Evolutionary conservation across 2,113 vertebrate species (phyloP), one percentile per base, ranked within the genome.

Genomic region (Piliocolobus tephrosceles): DNA sequence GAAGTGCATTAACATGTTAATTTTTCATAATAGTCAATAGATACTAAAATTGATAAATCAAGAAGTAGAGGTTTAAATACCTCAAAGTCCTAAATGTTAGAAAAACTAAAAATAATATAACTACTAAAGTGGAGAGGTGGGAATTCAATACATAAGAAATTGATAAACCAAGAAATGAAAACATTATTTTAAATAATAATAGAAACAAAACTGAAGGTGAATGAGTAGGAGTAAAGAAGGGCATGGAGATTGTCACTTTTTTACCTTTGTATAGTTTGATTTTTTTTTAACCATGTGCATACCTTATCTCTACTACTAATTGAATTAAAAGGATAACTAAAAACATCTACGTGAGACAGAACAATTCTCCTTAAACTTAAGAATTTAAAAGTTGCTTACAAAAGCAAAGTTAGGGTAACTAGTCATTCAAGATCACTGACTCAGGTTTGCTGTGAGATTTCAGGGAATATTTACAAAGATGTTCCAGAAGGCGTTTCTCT

Each of bases 31-130:
- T 18, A 73, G 8, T 57, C 47, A 91, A 64, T 68, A 61, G 1
- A 50, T 25, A 45, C 14, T 89, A n/a, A 93, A 93, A 57, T 5
- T 40, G 45, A 92, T 66, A 84, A 94, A 64, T 79, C 25, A 79
- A 73, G 38, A 58, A 61, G 17, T 80, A 92, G 43, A 93, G 32
- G 25, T 79, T 89, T 89, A 91, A 93, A 73, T 95, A 68, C 17
- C 68, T 80, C 76, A 40, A 89, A 73, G 17, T 78, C 8, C 18
- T 50, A 64, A 93, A 75, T 55, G 4, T 90, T 79, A 79, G 61
- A 87, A 87, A 96, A 94, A 78, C 40, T 88, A 52, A 96, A 94
- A 88, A 68, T 87, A 92, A 88, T 55, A 14, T 43, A 70, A 90
- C 9, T 45, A 58, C 35, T 3, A n/a, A 92, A 90, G 50, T 50